Conservation (phyloP, 2,888 invertebrate species). For the Proisotoma minuta region DNA sequence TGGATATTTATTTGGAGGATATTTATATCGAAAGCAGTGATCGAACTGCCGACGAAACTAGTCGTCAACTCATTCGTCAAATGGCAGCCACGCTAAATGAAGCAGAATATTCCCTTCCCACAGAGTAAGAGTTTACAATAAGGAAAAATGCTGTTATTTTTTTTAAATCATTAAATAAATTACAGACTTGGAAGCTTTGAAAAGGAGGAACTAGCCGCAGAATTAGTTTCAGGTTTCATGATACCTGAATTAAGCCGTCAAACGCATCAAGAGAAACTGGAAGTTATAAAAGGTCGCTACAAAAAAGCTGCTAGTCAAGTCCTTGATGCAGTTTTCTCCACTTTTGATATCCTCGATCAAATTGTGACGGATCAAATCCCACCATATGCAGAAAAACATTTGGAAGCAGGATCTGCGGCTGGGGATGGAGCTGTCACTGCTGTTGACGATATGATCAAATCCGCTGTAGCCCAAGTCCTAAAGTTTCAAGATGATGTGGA, state of each 20-base stretch:
- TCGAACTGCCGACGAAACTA: constrained; percentile 57
- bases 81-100: constrained; percentile 59
- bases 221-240: constrained; percentile 53
- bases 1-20: constrained; percentile 62
- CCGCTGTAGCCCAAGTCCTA: constrained; percentile 22
- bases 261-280: constrained; percentile 27
- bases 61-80: constrained; percentile 55
- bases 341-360: constrained; percentile 30
- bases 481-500: neutral
- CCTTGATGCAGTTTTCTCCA: constrained; percentile 31
- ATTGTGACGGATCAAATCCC: constrained; percentile 23
- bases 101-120: constrained; percentile 51
- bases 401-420: constrained; percentile 19
- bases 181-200: constrained; percentile 48
- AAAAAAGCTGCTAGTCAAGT: constrained; percentile 39
- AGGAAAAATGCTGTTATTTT: neutral
- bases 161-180: neutral
- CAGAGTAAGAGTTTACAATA: constrained; percentile 14
- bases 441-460: constrained; percentile 36
- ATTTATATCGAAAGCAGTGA: constrained; percentile 61
- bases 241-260: constrained; percentile 50
- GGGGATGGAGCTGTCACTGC: constrained; percentile 26
- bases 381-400: constrained; percentile 26
- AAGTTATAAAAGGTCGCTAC: constrained; percentile 31
- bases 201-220: constrained; percentile 53